Percentiles rank a stretch among this genome's conserved stretches.
Evolutionary conservation across 1,140 invertebrate species (phyloP).

Genomic region (Hirudo medicinalis): DNA sequence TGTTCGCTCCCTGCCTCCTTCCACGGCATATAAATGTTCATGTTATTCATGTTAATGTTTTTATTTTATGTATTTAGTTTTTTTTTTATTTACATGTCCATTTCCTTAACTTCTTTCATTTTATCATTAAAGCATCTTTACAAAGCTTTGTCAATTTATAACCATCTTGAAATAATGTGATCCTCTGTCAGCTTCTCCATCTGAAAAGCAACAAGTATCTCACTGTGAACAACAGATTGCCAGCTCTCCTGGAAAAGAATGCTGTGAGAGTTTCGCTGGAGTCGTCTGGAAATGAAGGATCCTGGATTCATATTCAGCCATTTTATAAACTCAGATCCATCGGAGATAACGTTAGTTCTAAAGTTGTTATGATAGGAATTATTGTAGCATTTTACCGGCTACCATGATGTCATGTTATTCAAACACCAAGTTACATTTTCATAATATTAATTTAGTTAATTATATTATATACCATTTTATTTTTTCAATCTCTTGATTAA

Average conservation of each 20-base stretch:
- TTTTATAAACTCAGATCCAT: slow-evolving; percentile 91
- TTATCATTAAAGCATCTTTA: not conserved
- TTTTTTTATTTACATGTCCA: too few relatives aligned
- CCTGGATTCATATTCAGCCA: slow-evolving; percentile 95
- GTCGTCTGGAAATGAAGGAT: slow-evolving; percentile 94
- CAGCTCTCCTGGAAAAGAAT: slow-evolving; percentile 91
- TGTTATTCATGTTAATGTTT: too few relatives aligned
- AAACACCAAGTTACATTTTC: not conserved
- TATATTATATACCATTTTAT: not conserved
- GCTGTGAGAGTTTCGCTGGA: slow-evolving; percentile 95
- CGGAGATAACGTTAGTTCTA: slow-evolving; percentile 70
- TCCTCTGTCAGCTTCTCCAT: slow-evolving; percentile 62
- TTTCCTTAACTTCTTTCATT: not conserved
- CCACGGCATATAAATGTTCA: too few relatives aligned
- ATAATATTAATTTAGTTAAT: not conserved
- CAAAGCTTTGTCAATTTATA: not conserved
- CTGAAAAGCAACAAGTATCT: slow-evolving; percentile 97
- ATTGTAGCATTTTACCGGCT: not conserved
- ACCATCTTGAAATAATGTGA: not conserved
- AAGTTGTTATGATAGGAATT: not conserved
- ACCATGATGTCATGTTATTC: not conserved
- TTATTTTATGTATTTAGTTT: too few relatives aligned
- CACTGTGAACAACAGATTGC: slow-evolving; percentile 91
- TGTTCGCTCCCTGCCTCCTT: too few relatives aligned
- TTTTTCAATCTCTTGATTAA: not conserved